Evolutionary conservation across 2,888 invertebrate genomes (phyloP).

Genomic region (Megaustenia siamemsis): DNA sequence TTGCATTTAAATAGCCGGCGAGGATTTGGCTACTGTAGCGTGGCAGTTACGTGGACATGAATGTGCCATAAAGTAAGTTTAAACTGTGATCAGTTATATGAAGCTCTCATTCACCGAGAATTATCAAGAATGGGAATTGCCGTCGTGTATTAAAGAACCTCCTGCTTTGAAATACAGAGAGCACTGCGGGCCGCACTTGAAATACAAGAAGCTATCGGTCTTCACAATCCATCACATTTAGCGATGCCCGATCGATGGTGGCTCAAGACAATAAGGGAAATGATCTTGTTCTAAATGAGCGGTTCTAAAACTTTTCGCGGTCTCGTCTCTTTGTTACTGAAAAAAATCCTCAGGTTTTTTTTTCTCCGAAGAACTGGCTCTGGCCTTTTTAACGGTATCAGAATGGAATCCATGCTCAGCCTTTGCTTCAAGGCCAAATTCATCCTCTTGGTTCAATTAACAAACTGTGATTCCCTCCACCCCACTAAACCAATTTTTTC

Average conservation of each 20-base stretch:
- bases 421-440: too few relatives aligned
- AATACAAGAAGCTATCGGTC: neutral
- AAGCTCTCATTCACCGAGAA: neutral
- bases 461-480: too few relatives aligned
- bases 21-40: neutral
- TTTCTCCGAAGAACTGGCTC: too few relatives aligned
- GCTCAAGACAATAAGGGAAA: conserved; percentile 1
- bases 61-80: neutral
- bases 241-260: neutral
- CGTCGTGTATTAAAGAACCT: neutral
- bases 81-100: neutral
- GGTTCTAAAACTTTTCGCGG: too few relatives aligned
- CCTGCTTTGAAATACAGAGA: neutral
- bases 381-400: too few relatives aligned
- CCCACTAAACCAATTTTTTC: too few relatives aligned
- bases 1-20: neutral
- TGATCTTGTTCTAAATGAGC: neutral
- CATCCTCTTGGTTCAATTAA: too few relatives aligned
- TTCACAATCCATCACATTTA: neutral
- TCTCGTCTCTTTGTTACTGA: too few relatives aligned
- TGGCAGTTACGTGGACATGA: neutral
- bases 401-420: too few relatives aligned
- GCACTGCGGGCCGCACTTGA: neutral
- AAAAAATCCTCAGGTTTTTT: too few relatives aligned
- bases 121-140: neutral